Evolutionary conservation across 2,888 invertebrate species (phyloP).

Genomic region (Tachina grossa): DNA sequence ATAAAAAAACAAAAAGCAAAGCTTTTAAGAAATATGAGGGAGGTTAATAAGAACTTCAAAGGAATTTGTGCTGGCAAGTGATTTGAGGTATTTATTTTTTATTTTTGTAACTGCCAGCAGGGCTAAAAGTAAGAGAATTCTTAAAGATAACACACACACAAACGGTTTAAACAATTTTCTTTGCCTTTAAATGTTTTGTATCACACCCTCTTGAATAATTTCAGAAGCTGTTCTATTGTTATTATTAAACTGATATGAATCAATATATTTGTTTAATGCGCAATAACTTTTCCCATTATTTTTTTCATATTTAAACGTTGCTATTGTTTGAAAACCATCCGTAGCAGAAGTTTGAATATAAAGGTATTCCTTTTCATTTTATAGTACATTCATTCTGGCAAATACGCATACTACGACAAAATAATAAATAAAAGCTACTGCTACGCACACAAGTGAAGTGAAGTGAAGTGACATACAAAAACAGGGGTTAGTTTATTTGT

Average conservation of each 20-base stretch:
- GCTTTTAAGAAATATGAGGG: neutral
- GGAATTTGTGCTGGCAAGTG: constrained; percentile 35
- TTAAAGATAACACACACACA: constrained; percentile 22
- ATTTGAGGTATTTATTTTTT: neutral
- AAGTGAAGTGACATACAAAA: constrained; percentile 34
- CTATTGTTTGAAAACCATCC: constrained; percentile 60
- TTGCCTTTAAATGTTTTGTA: neutral
- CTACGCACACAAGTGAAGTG: neutral
- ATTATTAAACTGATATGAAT: constrained; percentile 57
- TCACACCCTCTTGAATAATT: neutral
- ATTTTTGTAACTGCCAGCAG: neutral
- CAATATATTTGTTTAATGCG: constrained; percentile 49
- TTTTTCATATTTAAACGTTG: constrained; percentile 45
- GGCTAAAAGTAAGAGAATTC: constrained; percentile 3
- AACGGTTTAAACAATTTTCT: neutral
- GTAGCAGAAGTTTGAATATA: constrained; percentile 7
- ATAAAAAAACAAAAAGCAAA: constrained; percentile 56
- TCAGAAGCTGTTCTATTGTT: constrained; percentile 36
- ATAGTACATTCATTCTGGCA: constrained; percentile 27
- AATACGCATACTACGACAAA: constrained; percentile 50
- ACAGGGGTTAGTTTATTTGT: constrained; percentile 47
- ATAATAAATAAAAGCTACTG: constrained; percentile 55
- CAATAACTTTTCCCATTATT: constrained; percentile 8
- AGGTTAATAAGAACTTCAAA: constrained; percentile 31
- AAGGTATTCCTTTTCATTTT: constrained; percentile 49